Base-by-base conservation (phyloP, 2,113 vertebrate genomes). In the Guaruba guarouba region DNA sequence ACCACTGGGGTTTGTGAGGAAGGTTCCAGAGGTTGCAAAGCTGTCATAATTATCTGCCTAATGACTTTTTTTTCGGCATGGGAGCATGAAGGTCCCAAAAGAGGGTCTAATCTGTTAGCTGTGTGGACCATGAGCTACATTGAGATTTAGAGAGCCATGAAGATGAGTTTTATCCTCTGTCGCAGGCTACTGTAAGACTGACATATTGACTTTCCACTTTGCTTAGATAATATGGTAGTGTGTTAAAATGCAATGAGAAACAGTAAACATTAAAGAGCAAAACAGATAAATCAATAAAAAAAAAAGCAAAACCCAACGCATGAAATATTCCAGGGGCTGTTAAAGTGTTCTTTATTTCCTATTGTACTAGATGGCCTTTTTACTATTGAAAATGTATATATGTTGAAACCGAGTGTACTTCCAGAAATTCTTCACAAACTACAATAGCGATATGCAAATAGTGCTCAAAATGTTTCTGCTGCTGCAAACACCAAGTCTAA, bases 121-220 rank as follows among this genome's bases (percentile, higher is more conserved):
- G 4, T 35, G 44, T 25, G 11, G 19, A 39, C 31, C 44, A 54
- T 57, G 59, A 89, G 25, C 11, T 90, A 25, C 23, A 66, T 29
- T 2, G 24, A 80, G 18, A 52, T 41, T 82, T 57, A 76, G 44
- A 57, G 23, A 57, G 54, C 37, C 15, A 24, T 11, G 12, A 86
- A 90, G 23, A 63, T 52, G 4, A 69, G 16, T 79, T 82, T 85
- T 76, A 28, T 28, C 28, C 57, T 69, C 17, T 39, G 20, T 46
- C 4, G 0, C 6, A 51, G 25, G 23, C n/a, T 69, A 10, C 46
- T 49, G 9, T 59, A 76, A 66, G 28, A 70, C 7, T 59, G 22
- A 59, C 0, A 0, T 27, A 63, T 31, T 22, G 75, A 61, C 0
- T 4, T 7, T 85, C 20, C 6, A 33, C 11, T 88, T 76, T 62